A percentile compares a stretch with the other conserved stretches of the same genome.
phyloP scores from a whole-genome alignment of 2,888 invertebrate species.

The Dynastes grantii region DNA sequence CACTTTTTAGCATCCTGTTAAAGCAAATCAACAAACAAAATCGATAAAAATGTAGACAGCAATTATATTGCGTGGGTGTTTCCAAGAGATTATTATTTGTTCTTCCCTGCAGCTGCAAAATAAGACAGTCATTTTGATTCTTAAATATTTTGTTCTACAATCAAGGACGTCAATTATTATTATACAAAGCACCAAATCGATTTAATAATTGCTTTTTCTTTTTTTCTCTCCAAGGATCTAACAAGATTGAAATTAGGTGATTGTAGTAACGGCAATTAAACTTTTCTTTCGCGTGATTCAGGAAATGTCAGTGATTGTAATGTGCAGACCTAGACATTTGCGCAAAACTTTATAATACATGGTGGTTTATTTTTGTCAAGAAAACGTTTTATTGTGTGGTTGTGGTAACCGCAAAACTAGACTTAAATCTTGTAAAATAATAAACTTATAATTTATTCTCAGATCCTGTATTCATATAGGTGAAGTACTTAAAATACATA shows the following conservation, averaged over 20 bases:
- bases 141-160: too few relatives aligned
- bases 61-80: too few relatives aligned
- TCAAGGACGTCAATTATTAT: not conserved
- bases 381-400: conserved; percentile 12
- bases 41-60: too few relatives aligned
- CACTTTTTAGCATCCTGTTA: too few relatives aligned
- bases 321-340: conserved; percentile 23
- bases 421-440: not conserved
- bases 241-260: conserved; percentile 12
- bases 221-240: not conserved
- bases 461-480: not conserved
- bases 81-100: too few relatives aligned
- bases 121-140: too few relatives aligned
- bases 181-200: not conserved
- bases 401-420: conserved; percentile 19
- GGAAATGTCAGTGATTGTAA: conserved; percentile 6
- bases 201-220: not conserved
- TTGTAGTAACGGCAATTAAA: not conserved
- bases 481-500: too few relatives aligned
- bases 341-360: too few relatives aligned
- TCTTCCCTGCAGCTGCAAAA: too few relatives aligned
- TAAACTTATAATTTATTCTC: not conserved
- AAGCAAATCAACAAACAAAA: too few relatives aligned
- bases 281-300: too few relatives aligned
- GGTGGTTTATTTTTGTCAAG: not conserved